Evolutionary conservation across 2,888 invertebrate species (phyloP).

Genomic region (Achlya flavicornis): DNA sequence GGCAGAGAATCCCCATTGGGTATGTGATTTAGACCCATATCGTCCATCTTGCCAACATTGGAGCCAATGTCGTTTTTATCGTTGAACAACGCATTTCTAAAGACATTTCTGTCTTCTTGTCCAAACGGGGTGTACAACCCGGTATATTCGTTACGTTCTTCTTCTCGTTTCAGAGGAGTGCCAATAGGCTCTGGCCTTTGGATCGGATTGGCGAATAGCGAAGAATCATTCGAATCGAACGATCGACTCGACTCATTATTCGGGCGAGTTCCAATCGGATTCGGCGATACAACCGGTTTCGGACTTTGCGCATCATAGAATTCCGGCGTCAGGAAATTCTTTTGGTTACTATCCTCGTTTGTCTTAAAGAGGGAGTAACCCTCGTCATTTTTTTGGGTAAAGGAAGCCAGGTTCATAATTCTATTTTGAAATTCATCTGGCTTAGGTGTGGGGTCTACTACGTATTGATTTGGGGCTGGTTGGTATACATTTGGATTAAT

Average conservation of each 20-base stretch:
- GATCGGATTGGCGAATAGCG: conserved; percentile 63
- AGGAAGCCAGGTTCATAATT: conserved; percentile 73
- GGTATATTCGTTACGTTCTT: conserved; percentile 26
- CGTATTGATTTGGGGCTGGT: conserved; percentile 41
- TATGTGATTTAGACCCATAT: conserved; percentile 38
- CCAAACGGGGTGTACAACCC: conserved; percentile 74
- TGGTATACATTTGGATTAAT: conserved; percentile 61
- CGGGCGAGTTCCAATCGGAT: conserved; percentile 74
- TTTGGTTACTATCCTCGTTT: conserved; percentile 57
- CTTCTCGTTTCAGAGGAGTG: conserved; percentile 39
- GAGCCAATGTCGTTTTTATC: conserved; percentile 51
- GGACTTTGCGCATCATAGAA: conserved; percentile 61
- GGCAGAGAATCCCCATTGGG: conserved; percentile 71
- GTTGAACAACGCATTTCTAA: conserved; percentile 69
- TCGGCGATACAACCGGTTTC: conserved; percentile 68
- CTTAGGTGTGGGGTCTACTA: conserved; percentile 48
- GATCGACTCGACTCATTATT: conserved; percentile 37
- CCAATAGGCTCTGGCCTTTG: conserved; percentile 69
- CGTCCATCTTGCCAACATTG: conserved; percentile 39
- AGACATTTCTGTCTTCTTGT: conserved; percentile 68
- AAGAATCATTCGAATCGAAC: conserved; percentile 56
- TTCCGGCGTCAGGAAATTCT: conserved; percentile 63
- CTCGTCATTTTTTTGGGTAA: conserved; percentile 77
- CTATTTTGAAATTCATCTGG: conserved; percentile 65
- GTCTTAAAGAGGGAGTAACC: conserved; percentile 75